These are phyloP conservation scores for Scolopax bukidnonensis DNA, from an alignment of 2,797 vertebrate genomes.

Conservation along the genomic window DNA sequence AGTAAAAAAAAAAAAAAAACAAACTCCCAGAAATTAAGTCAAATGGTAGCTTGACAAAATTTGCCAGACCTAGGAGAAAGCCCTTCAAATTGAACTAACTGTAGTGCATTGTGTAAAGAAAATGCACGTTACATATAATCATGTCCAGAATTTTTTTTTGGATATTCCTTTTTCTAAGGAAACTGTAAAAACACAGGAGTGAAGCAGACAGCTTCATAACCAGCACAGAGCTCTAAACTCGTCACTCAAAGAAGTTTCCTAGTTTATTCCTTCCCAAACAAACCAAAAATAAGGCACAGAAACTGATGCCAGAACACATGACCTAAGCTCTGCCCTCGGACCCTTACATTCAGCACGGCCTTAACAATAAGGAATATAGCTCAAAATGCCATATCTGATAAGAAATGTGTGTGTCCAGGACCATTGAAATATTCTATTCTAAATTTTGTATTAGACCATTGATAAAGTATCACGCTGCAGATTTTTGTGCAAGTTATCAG, in stretches of 20 bases:
- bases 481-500: neutral
- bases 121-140: neutral
- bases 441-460: neutral
- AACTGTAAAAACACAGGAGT: neutral
- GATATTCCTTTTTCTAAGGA: neutral
- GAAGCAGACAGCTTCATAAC: neutral
- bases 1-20: neutral
- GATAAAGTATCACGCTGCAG: neutral
- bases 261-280: neutral
- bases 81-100: neutral
- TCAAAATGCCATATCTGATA: neutral
- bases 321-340: neutral
- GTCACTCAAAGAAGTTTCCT: neutral
- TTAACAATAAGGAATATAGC: neutral
- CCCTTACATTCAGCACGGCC: neutral
- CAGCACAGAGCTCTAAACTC: neutral
- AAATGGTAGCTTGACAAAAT: neutral
- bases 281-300: neutral
- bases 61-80: neutral
- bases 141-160: neutral
- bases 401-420: neutral
- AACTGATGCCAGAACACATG: neutral
- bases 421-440: neutral
- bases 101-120: neutral
- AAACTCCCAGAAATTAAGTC: neutral